Evolutionary conservation across 2,888 invertebrate species (phyloP).

Genomic region (Argyra leucocephala): DNA sequence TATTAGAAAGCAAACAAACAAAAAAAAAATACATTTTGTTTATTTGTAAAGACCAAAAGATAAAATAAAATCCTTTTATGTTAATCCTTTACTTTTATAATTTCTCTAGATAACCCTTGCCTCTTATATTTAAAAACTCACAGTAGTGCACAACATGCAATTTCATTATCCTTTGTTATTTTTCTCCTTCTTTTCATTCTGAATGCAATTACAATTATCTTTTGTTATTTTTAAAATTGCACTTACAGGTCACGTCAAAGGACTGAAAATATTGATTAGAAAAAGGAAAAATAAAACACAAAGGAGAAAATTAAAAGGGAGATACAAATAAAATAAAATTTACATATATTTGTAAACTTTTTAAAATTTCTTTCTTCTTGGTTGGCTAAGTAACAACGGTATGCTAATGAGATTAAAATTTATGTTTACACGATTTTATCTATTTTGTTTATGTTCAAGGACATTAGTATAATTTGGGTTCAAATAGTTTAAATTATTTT

Average conservation of each 20-base stretch:
- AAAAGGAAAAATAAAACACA: neutral
- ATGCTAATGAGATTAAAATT: neutral
- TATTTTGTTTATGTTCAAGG: conserved; percentile 1
- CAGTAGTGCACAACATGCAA: neutral
- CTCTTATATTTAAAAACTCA: neutral
- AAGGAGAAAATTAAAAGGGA: neutral
- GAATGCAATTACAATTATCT: neutral
- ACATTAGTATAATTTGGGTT: neutral
- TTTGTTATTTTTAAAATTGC: neutral
- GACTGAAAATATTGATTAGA: no score
- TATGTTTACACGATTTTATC: neutral
- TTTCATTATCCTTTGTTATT: no score
- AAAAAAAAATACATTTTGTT: no score
- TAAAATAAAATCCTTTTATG: no score
- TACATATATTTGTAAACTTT: neutral
- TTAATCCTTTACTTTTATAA: no score
- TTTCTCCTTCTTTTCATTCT: neutral
- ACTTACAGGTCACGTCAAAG: neutral
- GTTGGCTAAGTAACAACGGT: neutral
- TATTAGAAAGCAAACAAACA: no score
- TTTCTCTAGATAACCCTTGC: neutral
- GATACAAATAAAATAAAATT: neutral
- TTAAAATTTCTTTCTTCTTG: neutral
- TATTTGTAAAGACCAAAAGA: no score
- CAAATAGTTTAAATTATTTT: no score